Conservation (phyloP, 2,888 invertebrate genomes). For the Nematopogon swammerdamellus region DNA sequence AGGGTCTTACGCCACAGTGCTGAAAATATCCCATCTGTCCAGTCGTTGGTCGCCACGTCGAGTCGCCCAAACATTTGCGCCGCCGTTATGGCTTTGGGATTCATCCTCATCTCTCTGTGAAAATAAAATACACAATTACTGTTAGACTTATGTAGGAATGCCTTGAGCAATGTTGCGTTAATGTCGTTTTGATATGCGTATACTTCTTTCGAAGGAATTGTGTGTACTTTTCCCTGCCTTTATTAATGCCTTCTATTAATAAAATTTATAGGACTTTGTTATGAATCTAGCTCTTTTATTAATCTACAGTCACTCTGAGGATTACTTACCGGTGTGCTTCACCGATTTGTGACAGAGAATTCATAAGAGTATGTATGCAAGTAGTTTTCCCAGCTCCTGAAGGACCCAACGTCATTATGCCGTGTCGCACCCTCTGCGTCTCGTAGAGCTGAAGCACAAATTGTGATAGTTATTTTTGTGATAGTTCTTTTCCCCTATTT, state of each 20-base stretch:
- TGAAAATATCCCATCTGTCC: slow-evolving; percentile 98
- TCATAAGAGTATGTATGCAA: slow-evolving; percentile 89
- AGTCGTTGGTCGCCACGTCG: slow-evolving; percentile 96
- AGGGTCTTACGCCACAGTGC: slow-evolving; percentile 94
- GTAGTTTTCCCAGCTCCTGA: slow-evolving; percentile 94
- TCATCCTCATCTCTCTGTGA: slow-evolving; percentile 92
- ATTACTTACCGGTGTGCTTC: slow-evolving; percentile 72
- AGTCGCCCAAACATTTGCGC: slow-evolving; percentile 97
- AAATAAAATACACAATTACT: slow-evolving; percentile 1
- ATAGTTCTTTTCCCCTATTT: too few relatives aligned
- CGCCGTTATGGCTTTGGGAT: slow-evolving; percentile 96
- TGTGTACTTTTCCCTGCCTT: too few relatives aligned
- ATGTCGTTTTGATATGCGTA: too few relatives aligned
- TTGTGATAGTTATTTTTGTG: slow-evolving; percentile 9
- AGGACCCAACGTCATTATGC: slow-evolving; percentile 94
- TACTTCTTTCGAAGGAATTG: too few relatives aligned
- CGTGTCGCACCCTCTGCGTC: slow-evolving; percentile 92
- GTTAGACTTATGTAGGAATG: neutral
- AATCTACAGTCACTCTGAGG: too few relatives aligned
- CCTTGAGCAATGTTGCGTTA: neutral
- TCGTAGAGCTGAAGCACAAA: slow-evolving; percentile 87
- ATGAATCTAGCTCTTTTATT: too few relatives aligned
- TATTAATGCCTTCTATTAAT: too few relatives aligned
- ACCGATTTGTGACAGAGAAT: slow-evolving; percentile 81
- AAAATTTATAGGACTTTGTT: too few relatives aligned